Evolutionary conservation across 2,888 invertebrate species (phyloP).

Genomic region (Epirrhoe alternata): DNA sequence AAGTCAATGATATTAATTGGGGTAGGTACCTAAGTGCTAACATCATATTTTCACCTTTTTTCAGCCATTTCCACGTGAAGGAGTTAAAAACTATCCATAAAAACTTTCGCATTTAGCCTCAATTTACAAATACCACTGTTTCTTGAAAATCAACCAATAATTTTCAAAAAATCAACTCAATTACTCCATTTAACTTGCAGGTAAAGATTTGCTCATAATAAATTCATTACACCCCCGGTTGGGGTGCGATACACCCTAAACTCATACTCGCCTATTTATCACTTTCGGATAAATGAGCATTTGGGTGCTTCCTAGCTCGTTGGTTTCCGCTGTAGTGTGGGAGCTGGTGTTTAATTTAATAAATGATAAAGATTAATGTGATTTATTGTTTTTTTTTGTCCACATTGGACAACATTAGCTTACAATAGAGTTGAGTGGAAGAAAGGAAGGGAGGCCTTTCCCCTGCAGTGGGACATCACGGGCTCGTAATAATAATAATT

Average conservation of each 20-base stretch:
- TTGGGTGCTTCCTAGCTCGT: constrained; percentile 59
- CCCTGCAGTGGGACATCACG: too few species aligned
- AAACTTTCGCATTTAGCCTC: too few species aligned
- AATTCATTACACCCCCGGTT: constrained; percentile 41
- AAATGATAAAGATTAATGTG: background rate
- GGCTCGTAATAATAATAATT: too few species aligned
- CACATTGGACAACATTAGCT: too few species aligned
- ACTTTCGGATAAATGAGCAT: constrained; percentile 77
- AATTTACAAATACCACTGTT: background rate
- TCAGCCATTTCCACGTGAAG: too few species aligned
- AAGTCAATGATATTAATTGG: too few species aligned
- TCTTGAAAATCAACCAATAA: constrained; percentile 19
- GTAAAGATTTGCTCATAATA: constrained; percentile 47
- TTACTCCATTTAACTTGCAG: constrained; percentile 33
- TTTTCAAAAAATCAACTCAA: constrained; percentile 27
- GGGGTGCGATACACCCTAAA: constrained; percentile 40
- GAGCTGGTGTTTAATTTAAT: constrained; percentile 21
- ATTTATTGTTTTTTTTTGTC: background rate
- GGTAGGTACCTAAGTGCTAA: too few species aligned
- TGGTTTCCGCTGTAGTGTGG: constrained; percentile 45
- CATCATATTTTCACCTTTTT: too few species aligned
- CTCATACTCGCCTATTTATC: constrained; percentile 78
- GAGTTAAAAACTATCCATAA: too few species aligned
- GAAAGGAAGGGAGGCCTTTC: too few species aligned
- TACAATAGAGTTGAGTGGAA: too few species aligned